Conservation (phyloP, 2,797 vertebrate species). For the Eulemur coronatus region DNA sequence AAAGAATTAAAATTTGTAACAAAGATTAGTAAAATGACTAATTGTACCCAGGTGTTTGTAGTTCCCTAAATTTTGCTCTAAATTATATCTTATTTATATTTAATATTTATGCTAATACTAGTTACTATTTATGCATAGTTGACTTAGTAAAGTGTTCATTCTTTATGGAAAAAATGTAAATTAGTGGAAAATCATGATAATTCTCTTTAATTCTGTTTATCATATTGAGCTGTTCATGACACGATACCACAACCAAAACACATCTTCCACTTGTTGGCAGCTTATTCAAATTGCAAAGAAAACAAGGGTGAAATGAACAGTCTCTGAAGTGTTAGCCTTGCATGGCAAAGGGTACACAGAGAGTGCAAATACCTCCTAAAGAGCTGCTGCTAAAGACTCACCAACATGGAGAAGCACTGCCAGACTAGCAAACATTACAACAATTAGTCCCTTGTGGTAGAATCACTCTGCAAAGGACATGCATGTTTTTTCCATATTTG, state of each 20-base stretch:
- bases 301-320: not conserved
- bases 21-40: slow-evolving; percentile 52
- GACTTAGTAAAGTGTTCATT: slow-evolving; percentile 57
- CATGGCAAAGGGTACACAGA: not conserved
- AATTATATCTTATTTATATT: slow-evolving; percentile 68
- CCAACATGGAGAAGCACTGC: not conserved
- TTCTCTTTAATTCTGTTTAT: slow-evolving; percentile 67
- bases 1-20: slow-evolving; percentile 56
- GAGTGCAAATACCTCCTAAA: not conserved
- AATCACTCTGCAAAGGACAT: not conserved
- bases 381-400: not conserved
- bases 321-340: not conserved
- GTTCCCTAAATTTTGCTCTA: slow-evolving; percentile 56
- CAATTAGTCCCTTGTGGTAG: not conserved
- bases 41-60: slow-evolving; percentile 64
- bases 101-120: slow-evolving; percentile 70
- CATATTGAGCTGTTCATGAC: slow-evolving; percentile 35
- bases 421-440: not conserved
- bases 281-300: slow-evolving; percentile 4
- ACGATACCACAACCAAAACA: slow-evolving; percentile 51
- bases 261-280: not conserved
- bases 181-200: slow-evolving; percentile 63
- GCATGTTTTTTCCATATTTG: not conserved
- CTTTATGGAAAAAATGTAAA: slow-evolving; percentile 59
- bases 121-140: slow-evolving; percentile 46